Percentiles rank a stretch among this genome's conserved stretches.
phyloP scores from a whole-genome alignment of 1,140 invertebrate genomes.

The Hyles vespertilio region DNA sequence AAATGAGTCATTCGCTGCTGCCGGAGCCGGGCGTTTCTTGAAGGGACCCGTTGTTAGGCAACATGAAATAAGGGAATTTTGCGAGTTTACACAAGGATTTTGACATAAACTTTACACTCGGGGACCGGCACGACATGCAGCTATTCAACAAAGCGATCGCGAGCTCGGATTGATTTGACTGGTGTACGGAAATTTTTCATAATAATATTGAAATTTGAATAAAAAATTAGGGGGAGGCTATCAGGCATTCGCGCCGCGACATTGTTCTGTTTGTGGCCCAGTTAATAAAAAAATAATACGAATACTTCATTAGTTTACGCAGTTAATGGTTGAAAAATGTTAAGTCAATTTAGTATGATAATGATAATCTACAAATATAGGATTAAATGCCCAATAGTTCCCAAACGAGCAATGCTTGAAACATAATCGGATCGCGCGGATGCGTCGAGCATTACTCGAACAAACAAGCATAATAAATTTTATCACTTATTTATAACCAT shows the following conservation, averaged over 20 bases:
- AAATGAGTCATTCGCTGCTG: conserved; percentile 12
- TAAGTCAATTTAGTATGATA: conserved; percentile 75
- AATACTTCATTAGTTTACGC: conserved; percentile 69
- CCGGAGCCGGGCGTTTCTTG: conserved; percentile 12
- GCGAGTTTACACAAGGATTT: neutral
- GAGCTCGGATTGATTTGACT: conserved; percentile 64
- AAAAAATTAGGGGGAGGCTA: conserved; percentile 61
- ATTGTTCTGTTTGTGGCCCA: conserved; percentile 56
- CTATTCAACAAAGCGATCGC: conserved; percentile 56
- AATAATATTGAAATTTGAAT: conserved; percentile 39
- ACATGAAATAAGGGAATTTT: neutral
- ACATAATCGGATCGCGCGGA: conserved; percentile 22
- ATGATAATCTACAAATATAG: conserved; percentile 72
- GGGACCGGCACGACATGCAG: conserved; percentile 56
- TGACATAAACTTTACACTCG: conserved; percentile 10
- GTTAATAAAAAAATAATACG: conserved; percentile 66
- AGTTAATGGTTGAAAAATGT: conserved; percentile 74
- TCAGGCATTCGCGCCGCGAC: conserved; percentile 74
- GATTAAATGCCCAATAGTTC: conserved; percentile 77
- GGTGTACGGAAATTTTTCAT: conserved; percentile 52
- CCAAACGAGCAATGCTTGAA: conserved; percentile 59
- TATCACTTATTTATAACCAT: conserved; percentile 74
- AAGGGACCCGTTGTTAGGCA: too few relatives aligned
- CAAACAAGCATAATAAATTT: conserved; percentile 71
- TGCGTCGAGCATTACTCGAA: conserved; percentile 52